Evolutionary conservation across 2,888 invertebrate genomes (phyloP), one percentile per base, ranked within the genome.

Genomic region (Macaria notata): DNA sequence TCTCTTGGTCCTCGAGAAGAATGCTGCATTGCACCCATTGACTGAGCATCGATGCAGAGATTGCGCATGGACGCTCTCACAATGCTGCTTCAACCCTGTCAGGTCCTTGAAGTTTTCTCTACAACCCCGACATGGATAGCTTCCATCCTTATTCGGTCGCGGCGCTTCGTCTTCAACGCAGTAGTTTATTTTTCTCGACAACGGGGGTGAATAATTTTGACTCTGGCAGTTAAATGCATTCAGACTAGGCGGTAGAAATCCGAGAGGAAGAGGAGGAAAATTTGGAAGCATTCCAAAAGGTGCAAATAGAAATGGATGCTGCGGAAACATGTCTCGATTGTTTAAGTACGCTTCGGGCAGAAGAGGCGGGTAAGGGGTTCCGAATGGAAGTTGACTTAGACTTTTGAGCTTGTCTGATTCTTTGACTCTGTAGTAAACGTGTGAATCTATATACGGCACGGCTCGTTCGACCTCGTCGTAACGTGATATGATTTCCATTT

Each of bases 401-500:
- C 56, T 83, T 65, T 86, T 88, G 2, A 81, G 50, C 61, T 88
- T 90, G 5, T 87, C 87, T 1, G 78, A 72, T 59, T 89, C 88
- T 63, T 84, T 86, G 0, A 80, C 84, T 70, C 82, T 76, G 61
- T 88, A 88, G 59, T 87, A 90, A 61, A 82, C 81, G 44, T 87
- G 83, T 8, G 93, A 92, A 69, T 93, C 94, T 6, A 94, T 83
- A 33, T 93, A 93, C 8, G 94, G 92, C 7, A 93, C 78, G 1
- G 93, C 92, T 30, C 93, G 92, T 31, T 95, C 93, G 52, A 95
- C 95, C 3, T 96, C 96, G 76, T 96, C 96, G 19, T 95, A 92
- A 64, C 96, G 93, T 0, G 96, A 94, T 56, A 97, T 91, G 51
- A 97, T 93, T 74, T 97, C 97, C 56, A 95, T 95, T 82, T 96